A percentile compares a stretch with the other conserved stretches of the same genome.
Evolutionary conservation across 2,888 invertebrate species (phyloP).

Genomic region (Mythimna lalbum): DNA sequence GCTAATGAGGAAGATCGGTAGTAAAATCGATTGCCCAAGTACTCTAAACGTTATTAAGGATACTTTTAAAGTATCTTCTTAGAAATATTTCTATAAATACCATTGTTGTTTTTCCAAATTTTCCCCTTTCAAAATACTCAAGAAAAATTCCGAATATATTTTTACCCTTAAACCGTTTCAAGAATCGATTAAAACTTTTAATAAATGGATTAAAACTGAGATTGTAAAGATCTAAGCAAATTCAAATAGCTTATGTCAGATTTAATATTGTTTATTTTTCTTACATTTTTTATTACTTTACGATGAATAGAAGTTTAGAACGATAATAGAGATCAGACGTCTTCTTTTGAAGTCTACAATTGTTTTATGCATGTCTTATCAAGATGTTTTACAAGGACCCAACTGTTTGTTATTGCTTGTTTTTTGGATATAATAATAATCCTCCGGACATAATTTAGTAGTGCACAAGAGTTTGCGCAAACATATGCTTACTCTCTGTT

Average conservation of each 20-base stretch:
- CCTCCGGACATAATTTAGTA: no score
- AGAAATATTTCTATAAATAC: conserved; percentile 1
- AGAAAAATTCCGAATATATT: conserved; percentile 23
- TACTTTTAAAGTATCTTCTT: neutral
- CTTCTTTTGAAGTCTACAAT: neutral
- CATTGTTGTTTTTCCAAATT: neutral
- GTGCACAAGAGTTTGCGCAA: no score
- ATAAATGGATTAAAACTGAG: conserved; percentile 56
- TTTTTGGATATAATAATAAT: neutral
- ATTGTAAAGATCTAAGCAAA: conserved; percentile 33
- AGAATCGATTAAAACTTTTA: conserved; percentile 58
- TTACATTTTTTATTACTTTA: conserved; percentile 12
- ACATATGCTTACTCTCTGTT: no score
- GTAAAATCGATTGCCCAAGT: no score
- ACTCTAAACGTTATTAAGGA: neutral
- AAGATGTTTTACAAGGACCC: neutral
- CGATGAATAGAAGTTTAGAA: neutral
- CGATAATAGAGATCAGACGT: neutral
- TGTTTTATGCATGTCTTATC: neutral
- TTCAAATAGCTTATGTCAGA: conserved; percentile 32
- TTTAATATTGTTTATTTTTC: conserved; percentile 28
- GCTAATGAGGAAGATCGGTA: neutral
- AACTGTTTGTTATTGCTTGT: neutral
- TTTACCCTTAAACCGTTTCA: conserved; percentile 31
- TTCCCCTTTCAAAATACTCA: neutral